Base-by-base conservation (phyloP, 2,113 vertebrate genomes). In the Callocephalon fimbriatum region DNA sequence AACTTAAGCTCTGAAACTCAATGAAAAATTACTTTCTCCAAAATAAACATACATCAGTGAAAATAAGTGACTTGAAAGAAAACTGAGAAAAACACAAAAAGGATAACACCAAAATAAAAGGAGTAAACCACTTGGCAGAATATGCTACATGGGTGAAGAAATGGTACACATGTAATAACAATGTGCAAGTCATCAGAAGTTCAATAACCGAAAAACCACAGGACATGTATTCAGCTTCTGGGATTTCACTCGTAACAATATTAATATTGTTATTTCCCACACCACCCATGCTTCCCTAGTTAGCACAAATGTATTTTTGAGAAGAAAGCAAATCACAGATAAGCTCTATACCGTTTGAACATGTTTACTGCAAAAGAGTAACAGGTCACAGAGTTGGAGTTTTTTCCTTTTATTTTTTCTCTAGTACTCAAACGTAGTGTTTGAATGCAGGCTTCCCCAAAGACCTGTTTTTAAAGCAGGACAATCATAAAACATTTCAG, bases 41-140 rank as follows among this genome's bases (percentile, higher is more conserved):
- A 98, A 98, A 96, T 77, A 89, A 98, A 97, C 31, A 78, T 20
- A 96, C 45, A 20, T 18, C 31, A 85, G 71, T 54, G 63, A n/a
- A 95, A 97, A 76, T 44, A 92, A 91, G 21, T 35, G 45, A 63
- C 47, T 96, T 90, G 48, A 97, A 96, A 93, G 78, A 86, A 93
- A 93, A 93, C 12, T 17, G 16, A 88, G 47, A 59, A 85, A 88
- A 81, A 72, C 12, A 35, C 2, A 9, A 58, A 77, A 95, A 78
- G 22, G 19, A 42, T 65, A 91, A 90, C 29, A 82, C 3, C 1
- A 5, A 96, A 96, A 89, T 37, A 62, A 95, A 95, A 89, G 18
- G 10, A 90, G 12, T 40, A 92, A 93, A 62, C 4, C 44, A 84
- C 23, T 53, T 78, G 59, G 75, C 77, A 88, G 75, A 73, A 53